Evolutionary conservation across 2,797 vertebrate genomes (phyloP).

Genomic region (Sebastes vulpes): DNA sequence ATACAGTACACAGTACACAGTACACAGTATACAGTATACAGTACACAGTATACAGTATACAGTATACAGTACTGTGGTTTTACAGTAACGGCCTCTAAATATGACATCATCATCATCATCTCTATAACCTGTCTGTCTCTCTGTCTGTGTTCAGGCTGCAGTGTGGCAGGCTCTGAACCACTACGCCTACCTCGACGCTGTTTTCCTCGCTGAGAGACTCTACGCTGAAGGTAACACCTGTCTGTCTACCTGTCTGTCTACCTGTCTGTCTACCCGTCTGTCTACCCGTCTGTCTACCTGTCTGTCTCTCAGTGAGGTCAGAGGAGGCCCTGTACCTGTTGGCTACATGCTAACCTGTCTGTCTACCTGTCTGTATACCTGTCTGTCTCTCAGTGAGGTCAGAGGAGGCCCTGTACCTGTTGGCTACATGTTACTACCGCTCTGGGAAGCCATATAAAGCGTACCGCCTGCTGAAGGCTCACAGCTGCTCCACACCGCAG

Average conservation of each 20-base stretch:
- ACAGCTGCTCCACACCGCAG: constrained; percentile 96
- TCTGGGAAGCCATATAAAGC: constrained; percentile 98
- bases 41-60: too few relatives aligned
- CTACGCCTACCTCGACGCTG: constrained; percentile 96
- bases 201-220: constrained; percentile 96
- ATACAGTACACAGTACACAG: too few relatives aligned
- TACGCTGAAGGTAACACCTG: constrained; percentile 93
- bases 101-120: not conserved
- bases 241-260: constrained; percentile 45
- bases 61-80: too few relatives aligned
- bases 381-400: constrained; percentile 87
- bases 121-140: not conserved
- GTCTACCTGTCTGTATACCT: not conserved
- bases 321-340: constrained; percentile 87
- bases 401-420: constrained; percentile 94
- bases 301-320: constrained; percentile 81
- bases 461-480: constrained; percentile 96
- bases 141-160: constrained; percentile 89
- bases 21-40: too few relatives aligned
- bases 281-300: not conserved
- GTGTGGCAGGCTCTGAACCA: constrained; percentile 99
- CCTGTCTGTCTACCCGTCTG: too few relatives aligned
- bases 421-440: constrained; percentile 98
- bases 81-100: too few relatives aligned
- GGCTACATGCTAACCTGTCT: constrained; percentile 89